phyloP scores from a whole-genome alignment of 1,140 invertebrate genomes.

The Ladona fulva region DNA sequence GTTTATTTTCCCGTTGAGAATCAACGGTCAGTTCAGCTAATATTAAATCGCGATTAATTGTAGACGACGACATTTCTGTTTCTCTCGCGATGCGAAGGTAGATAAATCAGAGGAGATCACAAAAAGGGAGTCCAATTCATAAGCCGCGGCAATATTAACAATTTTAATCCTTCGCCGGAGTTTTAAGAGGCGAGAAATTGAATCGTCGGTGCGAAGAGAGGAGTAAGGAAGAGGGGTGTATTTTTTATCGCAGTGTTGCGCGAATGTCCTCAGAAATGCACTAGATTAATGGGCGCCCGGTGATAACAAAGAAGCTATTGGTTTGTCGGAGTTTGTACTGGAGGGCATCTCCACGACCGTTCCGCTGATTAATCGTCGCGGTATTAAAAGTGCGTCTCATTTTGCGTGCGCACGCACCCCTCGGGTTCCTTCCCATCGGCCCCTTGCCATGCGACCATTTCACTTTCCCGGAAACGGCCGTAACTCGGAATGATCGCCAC shows the following conservation, averaged over 20 bases:
- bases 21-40: no score
- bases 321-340: not conserved
- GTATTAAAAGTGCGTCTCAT: not conserved
- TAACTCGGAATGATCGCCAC: not conserved
- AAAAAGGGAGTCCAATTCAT: no score
- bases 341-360: not conserved
- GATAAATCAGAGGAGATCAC: no score
- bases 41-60: no score
- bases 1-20: no score
- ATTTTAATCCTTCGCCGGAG: no score
- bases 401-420: not conserved
- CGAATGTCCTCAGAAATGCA: not conserved
- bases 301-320: slow-evolving; percentile 2
- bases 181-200: no score
- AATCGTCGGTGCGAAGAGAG: no score
- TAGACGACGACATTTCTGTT: no score
- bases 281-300: not conserved
- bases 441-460: not conserved
- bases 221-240: no score
- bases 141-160: no score
- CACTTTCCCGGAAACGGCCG: not conserved
- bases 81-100: no score
- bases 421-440: not conserved
- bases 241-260: not conserved
- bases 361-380: not conserved